A percentile compares a stretch with the other conserved stretches of the same genome.
Conservation (phyloP, 2,888 invertebrate genomes). For the Glaucopsyche alexis region DNA sequence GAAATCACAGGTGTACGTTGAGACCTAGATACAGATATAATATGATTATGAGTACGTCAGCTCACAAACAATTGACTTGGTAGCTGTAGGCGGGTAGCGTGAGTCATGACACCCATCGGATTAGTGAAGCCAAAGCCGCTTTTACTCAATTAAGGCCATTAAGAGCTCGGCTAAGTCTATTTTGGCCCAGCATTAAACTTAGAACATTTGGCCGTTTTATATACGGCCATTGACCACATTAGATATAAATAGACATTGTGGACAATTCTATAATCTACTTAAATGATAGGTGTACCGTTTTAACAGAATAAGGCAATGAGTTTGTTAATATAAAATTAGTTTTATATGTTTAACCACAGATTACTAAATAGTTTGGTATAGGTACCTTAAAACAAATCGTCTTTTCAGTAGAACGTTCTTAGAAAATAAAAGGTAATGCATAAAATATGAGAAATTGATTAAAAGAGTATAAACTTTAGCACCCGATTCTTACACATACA, state of each 20-base stretch:
- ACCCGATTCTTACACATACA: too few species aligned
- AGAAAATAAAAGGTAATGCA: too few species aligned
- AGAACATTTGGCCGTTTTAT: slow-evolving; percentile 29
- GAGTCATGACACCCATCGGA: slow-evolving; percentile 36
- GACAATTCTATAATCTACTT: not conserved
- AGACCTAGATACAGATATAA: slow-evolving; percentile 18
- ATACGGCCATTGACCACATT: not conserved
- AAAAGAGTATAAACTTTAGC: too few species aligned
- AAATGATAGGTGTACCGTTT: too few species aligned
- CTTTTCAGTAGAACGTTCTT: too few species aligned
- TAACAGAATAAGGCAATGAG: not conserved
- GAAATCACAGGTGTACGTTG: not conserved
- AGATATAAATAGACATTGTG: not conserved
- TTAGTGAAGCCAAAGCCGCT: slow-evolving; percentile 39
- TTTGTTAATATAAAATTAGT: too few species aligned
- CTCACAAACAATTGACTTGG: not conserved
- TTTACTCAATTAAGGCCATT: slow-evolving; percentile 40
- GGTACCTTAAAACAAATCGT: too few species aligned
- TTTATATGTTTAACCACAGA: too few species aligned
- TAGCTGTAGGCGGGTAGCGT: not conserved
- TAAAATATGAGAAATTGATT: too few species aligned
- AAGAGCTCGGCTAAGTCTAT: slow-evolving; percentile 26
- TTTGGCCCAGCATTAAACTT: slow-evolving; percentile 25
- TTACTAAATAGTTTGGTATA: too few species aligned
- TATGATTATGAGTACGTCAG: slow-evolving; percentile 20